Conservation (phyloP, 2,797 vertebrate species). For the Syncerus caffer region DNA sequence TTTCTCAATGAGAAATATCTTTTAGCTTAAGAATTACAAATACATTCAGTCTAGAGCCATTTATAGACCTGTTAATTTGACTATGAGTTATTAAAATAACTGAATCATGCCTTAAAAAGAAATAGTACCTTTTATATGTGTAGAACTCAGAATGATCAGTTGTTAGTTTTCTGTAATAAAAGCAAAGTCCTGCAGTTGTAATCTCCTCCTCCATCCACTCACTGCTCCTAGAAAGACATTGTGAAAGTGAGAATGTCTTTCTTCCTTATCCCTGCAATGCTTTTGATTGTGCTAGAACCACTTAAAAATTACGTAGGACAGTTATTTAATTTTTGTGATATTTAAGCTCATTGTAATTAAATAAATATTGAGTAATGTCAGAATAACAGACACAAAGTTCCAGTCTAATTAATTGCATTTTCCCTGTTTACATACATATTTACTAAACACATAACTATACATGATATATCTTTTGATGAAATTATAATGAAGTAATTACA, state of each 20-base stretch:
- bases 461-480: background rate
- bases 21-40: background rate
- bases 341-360: background rate
- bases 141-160: background rate
- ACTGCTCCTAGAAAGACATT: background rate
- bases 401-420: background rate
- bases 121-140: background rate
- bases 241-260: background rate
- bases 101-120: background rate
- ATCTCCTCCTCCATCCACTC: background rate
- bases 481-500: background rate
- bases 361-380: background rate
- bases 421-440: background rate
- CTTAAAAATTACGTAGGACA: background rate
- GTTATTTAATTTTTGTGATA: background rate
- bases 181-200: background rate
- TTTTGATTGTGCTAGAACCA: background rate
- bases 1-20: background rate
- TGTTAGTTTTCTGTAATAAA: background rate
- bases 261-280: background rate
- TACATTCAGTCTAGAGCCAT: background rate
- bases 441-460: background rate
- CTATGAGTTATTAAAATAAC: background rate
- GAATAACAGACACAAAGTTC: background rate
- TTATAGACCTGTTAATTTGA: background rate